Evolutionary conservation across 1,140 invertebrate species (phyloP), one percentile per base, ranked within the genome.

Genomic region (Pemphigus obesinymphae): DNA sequence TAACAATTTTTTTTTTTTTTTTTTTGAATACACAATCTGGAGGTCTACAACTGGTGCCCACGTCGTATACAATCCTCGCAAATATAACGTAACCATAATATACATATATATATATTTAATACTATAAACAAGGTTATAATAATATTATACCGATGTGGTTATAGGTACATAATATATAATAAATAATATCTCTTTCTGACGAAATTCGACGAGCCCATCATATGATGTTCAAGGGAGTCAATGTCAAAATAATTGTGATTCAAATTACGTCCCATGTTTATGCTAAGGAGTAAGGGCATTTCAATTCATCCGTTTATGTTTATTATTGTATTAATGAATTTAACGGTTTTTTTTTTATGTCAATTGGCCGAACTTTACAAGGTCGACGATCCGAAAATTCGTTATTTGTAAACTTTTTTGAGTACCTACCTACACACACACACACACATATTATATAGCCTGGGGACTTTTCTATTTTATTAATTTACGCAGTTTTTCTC

Each of bases 211-310:
- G 66, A 70, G 40, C 7, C 63, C 34, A 40, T 70, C 5, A 13
- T 43, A 7, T 34, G 8, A 23, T 70, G 8, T 13, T 70, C 68
- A 45, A 48, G 40, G 40, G 43, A 72, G 43, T 45, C 68, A 72
- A 72, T 72, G 68, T 72, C 68, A 72, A 48, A 72, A 72, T 72
- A 45, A 72, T 72, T 72, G 68, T 48, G 40, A 72, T 72, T 72
- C 43, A 72, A 72, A 72, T 72, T 72, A 48, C 23, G 68, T 72
- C 23, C 68, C 26, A 48, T 72, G 23, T 29, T 72, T 26, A 72
- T n/a, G n/a, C n/a, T n/a, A n/a, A n/a, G n/a, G n/a, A 11, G 23
- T 48, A 48, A 72, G 68, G 68, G 43, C 68, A 72, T 72, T 72
- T 72, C 40, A 72, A 72, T 72, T 72, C 40, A 72, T 72, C 40